Evolutionary conservation across 2,797 vertebrate genomes (phyloP).

Genomic region (Spizella passerina): DNA sequence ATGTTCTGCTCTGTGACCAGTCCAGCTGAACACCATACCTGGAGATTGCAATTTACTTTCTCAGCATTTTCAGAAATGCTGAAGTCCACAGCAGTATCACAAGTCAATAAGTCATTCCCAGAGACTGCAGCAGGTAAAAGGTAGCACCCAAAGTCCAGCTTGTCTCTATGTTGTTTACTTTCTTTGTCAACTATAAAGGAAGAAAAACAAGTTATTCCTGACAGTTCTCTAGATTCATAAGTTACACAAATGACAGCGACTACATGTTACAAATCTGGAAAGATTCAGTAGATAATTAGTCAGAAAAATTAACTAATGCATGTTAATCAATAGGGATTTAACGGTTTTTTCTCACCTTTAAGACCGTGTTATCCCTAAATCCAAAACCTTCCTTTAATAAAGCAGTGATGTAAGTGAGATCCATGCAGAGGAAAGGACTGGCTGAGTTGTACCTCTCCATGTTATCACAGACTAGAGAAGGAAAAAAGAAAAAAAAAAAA

Average conservation of each 20-base stretch:
- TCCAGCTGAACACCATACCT: not conserved
- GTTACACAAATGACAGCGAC: not conserved
- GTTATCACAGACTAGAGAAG: slow-evolving; percentile 89
- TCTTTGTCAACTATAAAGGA: slow-evolving; percentile 89
- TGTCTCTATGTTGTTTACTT: slow-evolving; percentile 97
- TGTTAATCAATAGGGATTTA: not conserved
- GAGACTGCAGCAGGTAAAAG: slow-evolving; percentile 91
- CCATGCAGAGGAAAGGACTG: slow-evolving; percentile 97
- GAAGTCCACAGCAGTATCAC: not conserved
- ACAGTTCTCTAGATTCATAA: not conserved
- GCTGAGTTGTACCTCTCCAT: slow-evolving; percentile 89
- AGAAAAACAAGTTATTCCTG: slow-evolving; percentile 3
- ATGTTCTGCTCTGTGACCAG: not conserved
- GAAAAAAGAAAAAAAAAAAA: not conserved
- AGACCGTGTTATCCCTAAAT: slow-evolving; percentile 89
- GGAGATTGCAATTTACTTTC: not conserved
- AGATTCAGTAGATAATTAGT: not conserved
- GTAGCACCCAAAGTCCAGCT: slow-evolving; percentile 97
- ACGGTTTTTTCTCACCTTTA: slow-evolving; percentile 83
- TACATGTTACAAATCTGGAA: not conserved
- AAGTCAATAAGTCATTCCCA: slow-evolving; percentile 84
- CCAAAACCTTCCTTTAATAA: slow-evolving; percentile 96
- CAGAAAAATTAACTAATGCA: not conserved
- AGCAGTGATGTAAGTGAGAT: slow-evolving; percentile 95
- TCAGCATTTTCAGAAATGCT: slow-evolving; percentile 29